Evolutionary conservation across 1,140 invertebrate species (phyloP).

Genomic region (Ericerus pela): DNA sequence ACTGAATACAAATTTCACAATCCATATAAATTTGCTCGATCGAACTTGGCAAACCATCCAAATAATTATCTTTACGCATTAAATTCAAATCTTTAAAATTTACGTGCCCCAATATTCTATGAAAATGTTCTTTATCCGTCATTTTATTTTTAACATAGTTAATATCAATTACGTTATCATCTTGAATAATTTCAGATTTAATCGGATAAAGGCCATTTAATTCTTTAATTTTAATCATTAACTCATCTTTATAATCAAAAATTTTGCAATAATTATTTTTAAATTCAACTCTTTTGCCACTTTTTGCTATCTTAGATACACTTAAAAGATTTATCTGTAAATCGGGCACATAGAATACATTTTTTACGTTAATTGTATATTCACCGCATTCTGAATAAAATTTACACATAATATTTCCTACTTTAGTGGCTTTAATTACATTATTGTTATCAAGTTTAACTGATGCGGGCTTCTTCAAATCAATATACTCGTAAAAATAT

Average conservation of each 20-base stretch:
- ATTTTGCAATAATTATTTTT: not conserved
- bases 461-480: not conserved
- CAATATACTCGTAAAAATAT: not conserved
- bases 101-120: not conserved
- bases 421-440: not conserved
- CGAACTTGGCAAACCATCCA: not conserved
- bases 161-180: slow-evolving; percentile 10
- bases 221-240: not conserved
- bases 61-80: not conserved
- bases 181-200: slow-evolving; percentile 8
- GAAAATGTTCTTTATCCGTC: slow-evolving; percentile 16
- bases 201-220: not conserved
- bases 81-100: not conserved
- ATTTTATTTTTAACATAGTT: slow-evolving; percentile 1
- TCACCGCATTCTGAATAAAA: not conserved
- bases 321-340: not conserved
- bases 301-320: not conserved
- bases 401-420: not conserved
- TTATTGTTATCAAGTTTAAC: not conserved
- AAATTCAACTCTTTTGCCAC: slow-evolving; percentile 13
- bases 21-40: not conserved
- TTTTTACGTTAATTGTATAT: not conserved
- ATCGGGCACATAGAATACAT: not conserved
- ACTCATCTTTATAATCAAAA: not conserved
- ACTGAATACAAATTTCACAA: slow-evolving; percentile 15